Evolutionary conservation across 2,113 vertebrate species (phyloP), one percentile per base, ranked within the genome.

Genomic region (Rhinichthys klamathensis): DNA sequence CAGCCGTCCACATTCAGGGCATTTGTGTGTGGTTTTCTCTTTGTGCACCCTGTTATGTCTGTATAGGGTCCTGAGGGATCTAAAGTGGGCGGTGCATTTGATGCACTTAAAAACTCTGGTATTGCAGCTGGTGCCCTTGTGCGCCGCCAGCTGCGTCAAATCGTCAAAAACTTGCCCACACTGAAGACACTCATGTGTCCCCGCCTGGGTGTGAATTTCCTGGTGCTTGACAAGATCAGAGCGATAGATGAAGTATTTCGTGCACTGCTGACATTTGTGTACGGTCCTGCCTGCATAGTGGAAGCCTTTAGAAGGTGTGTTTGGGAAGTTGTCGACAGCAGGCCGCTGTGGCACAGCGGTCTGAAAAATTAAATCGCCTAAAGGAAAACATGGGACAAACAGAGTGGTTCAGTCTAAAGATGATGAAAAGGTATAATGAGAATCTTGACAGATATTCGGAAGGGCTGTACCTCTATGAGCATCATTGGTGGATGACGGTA

Each of bases 181-280:
- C 41, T 88, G 84, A 30, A 21, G 54, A 51, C 89, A 89, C 67
- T 85, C 82, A 35, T 86, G 23, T 0, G 82, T 41, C 9, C 78
- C 54, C 0, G 87, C 15, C 3, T 90, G 83, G 88, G 76, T 89
- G 51, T 91, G 93, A 74, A 86, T 88, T 2, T 91, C 89, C 80
- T 93, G 91, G 89, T 95, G 94, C 76, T 93, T 92, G 4, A 94
- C 89, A 21, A 95, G 93, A 90, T 94, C 93, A 25, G 93, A 93
- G 0, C 93, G 89, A 87, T 93, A 94, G 69, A 92, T 91, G 80
- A 93, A 95, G 81, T 91, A 93, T 46, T 92, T 93, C 4, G 88
- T 82, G 86, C 94, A 95, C 60, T 88, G 87, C 11, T 92, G 93
- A 91, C 94, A 95, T 76, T 89, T 93, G 83, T 95, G 92, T 80